Base-by-base conservation (phyloP, 2,113 vertebrate species). In the Telmatochromis brichardi region DNA sequence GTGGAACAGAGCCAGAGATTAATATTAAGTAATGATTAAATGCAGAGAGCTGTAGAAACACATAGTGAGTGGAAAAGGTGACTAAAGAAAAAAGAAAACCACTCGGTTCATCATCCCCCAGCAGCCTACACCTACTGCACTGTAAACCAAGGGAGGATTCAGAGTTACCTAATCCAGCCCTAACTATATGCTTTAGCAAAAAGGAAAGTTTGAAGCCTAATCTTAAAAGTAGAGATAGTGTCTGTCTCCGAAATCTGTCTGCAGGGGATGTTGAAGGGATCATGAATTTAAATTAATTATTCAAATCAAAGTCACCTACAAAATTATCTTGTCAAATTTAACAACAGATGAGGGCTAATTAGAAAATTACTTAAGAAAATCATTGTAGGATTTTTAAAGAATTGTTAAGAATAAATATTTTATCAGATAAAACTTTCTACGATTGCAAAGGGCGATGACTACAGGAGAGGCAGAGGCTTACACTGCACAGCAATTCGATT, bases 91-190 rank as follows among this genome's bases (percentile, higher is more conserved):
- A 33, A 0, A 60, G 2, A 60, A 60, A 33, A 11, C 8, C 58
- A 35, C 58, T 63, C 28, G 3, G 28, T 4, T 31, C 17, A 63
- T 63, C 9, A 35, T 31, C 9, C 31, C 2, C 58, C 31, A 12
- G 31, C 58, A 35, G 6, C 28, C 9, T 35, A 19, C 58, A n/a
- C 9, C 31, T n/a, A 63, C 9, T 7, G 31, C 31, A 63, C 9
- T 19, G 9, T 35, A 63, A 35, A 35, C 31, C 1, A 28, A 57
- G 4, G 13, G 23, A 57, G 23, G 55, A 57, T 28, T 60, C 28
- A 60, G 57, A 0, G 57, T 60, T 0, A 60, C 57, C 57, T 31
- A 0, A 0, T 60, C 28, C 15, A 60, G 15, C 57, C 0, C 15
- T 60, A 60, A 60, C 26, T 19, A 33, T 19, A 60, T 33, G 28